Base-by-base conservation (phyloP, 2,113 vertebrate genomes). In the Proterorhinus semilunaris region DNA sequence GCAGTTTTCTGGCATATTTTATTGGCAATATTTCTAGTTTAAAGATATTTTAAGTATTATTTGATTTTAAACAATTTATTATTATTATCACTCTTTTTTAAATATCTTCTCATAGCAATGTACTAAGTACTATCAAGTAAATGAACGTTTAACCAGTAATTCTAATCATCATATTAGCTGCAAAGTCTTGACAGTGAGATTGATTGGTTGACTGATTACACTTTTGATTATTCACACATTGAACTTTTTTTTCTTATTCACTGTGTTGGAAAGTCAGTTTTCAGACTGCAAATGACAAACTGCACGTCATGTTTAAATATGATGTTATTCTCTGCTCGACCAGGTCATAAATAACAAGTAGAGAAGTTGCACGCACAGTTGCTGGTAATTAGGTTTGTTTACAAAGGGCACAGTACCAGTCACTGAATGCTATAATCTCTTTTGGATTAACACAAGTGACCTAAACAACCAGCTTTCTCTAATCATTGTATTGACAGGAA, bases 331-430 rank as follows among this genome's bases (percentile, higher is more conserved):
- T 55, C 27, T 9, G 10, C 16, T 21, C 27, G 4, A 36, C 46
- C 10, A 8, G 54, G 4, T 59, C 21, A 69, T 67, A 10, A 49
- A 59, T 21, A 65, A 15, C 16, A 67, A 68, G 6, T 45, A 7
- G 13, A 78, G 65, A 62, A 69, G 46, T 74, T 43, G 53, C 15
- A 73, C 69, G 66, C 66, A 49, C 43, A 62, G 57, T 12, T 54
- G 73, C 50, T 45, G 67, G 63, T 87, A 83, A 86, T 87, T 76
- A 82, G 66, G 55, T 81, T 86, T 83, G 71, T 70, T 78, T 68
- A 72, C 42, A 68, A 76, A 21, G 48, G 53, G 62, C 72, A 55
- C 72, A 55, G 83, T 81, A 79, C 83, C 82, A 82, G 76, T 62
- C 77, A 69, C 71, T 55, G 82, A 61, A 67, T 53, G 58, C 42